Evolutionary conservation across 2,113 vertebrate species (phyloP).

Genomic region (Chrysemys picta): DNA sequence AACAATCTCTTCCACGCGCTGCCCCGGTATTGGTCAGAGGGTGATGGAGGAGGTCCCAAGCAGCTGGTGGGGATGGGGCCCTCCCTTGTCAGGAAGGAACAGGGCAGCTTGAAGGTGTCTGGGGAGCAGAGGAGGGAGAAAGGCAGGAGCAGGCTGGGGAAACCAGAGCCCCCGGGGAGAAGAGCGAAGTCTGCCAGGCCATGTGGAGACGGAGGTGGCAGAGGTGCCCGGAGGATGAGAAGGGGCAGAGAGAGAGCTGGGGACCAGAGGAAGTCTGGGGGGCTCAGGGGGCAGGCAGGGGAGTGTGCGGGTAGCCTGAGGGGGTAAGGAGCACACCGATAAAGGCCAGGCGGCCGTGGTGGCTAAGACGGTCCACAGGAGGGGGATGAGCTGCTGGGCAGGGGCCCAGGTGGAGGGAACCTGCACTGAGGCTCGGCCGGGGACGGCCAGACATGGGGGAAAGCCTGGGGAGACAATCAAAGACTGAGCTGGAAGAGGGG

Average conservation of each 20-base stretch:
- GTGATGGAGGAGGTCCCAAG: no score
- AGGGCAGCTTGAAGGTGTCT: not conserved
- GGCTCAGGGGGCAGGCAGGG: not conserved
- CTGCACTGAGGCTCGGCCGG: no score
- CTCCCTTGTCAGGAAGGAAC: not conserved
- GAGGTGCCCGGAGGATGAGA: not conserved
- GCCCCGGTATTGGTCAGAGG: no score
- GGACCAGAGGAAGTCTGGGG: not conserved
- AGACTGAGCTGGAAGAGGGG: not conserved
- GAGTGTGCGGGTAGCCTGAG: not conserved
- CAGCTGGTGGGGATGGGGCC: no score
- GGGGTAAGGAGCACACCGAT: not conserved
- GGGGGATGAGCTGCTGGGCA: no score
- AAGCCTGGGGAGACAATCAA: not conserved
- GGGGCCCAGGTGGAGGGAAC: no score
- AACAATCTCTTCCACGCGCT: no score
- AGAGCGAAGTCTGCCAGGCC: not conserved
- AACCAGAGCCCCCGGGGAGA: not conserved
- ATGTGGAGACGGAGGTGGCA: not conserved
- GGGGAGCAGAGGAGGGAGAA: not conserved
- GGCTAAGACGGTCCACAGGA: no score
- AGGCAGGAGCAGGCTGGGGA: not conserved
- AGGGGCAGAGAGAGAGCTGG: not conserved
- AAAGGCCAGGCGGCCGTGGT: no score
- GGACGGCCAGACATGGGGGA: no score